These are phyloP conservation scores for Apotomis betuletana DNA, from an alignment of 2,888 invertebrate genomes.

Conservation along the genomic window DNA sequence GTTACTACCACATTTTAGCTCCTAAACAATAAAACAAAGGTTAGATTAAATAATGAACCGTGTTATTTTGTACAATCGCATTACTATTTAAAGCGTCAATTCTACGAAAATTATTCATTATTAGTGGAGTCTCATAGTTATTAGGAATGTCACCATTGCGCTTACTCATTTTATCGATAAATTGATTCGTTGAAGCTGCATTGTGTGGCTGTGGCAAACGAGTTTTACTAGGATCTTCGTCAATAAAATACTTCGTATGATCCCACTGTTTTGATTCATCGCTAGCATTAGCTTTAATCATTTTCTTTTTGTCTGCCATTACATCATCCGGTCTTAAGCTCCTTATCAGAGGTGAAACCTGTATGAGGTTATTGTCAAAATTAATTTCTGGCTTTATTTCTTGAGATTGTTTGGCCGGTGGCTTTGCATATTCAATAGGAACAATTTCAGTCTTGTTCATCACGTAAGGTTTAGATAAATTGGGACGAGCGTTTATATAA, in stretches of 20 bases:
- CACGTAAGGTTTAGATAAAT: neutral
- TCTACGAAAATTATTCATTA: neutral
- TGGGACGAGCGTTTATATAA: neutral
- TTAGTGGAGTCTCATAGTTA: neutral
- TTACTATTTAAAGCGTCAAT: neutral
- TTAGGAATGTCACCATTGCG: neutral
- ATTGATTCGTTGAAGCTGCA: neutral
- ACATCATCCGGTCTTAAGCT: neutral
- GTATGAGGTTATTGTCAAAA: neutral
- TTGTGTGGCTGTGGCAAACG: neutral
- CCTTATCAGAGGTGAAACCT: neutral
- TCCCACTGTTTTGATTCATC: slow-evolving; percentile 42
- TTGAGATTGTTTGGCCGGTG: neutral
- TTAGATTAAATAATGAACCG: neutral
- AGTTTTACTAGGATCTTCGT: slow-evolving; percentile 44
- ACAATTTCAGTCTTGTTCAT: neutral
- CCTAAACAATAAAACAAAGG: neutral
- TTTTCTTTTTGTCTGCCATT: neutral
- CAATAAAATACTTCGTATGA: slow-evolving; percentile 56
- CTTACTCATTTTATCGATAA: neutral
- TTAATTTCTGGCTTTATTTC: neutral
- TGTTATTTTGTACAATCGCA: slow-evolving; percentile 14
- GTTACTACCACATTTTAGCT: too few species aligned
- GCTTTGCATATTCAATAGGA: neutral
- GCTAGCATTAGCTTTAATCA: neutral